Conservation (phyloP, 2,113 vertebrate species). For the Struthidea cinerea region DNA sequence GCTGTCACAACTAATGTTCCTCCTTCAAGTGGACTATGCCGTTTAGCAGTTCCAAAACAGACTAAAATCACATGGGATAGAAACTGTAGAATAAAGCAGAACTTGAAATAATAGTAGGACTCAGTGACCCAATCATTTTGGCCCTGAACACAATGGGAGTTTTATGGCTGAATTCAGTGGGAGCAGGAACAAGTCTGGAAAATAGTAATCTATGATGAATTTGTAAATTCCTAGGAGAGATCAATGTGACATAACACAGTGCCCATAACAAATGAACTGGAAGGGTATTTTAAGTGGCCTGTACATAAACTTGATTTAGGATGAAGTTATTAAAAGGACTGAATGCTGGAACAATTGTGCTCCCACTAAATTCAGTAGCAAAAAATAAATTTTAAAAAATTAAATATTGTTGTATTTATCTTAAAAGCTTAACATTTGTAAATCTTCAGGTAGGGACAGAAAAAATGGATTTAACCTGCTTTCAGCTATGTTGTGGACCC, state of each 20-base stretch:
- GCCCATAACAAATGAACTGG: constrained; percentile 14
- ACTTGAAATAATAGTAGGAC: constrained; percentile 16
- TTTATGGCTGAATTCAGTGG: background rate
- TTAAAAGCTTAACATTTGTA: background rate
- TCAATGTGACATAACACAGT: background rate
- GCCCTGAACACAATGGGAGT: background rate
- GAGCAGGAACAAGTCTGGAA: background rate
- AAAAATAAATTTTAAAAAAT: background rate
- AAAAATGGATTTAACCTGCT: background rate
- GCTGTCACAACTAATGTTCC: background rate
- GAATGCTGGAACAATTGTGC: background rate
- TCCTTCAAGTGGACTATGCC: background rate
- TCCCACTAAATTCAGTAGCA: background rate
- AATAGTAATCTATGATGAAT: background rate
- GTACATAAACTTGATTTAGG: background rate
- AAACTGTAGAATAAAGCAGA: background rate
- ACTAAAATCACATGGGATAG: background rate
- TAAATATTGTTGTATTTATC: background rate
- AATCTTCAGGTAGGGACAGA: background rate
- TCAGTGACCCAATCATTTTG: background rate
- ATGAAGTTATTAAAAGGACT: background rate
- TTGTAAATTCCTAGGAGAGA: background rate
- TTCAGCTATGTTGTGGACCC: background rate
- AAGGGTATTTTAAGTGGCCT: background rate
- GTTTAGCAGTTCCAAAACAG: background rate